These are phyloP conservation scores for Sciurus carolinensis DNA, from an alignment of 2,797 vertebrate genomes.

Conservation along the genomic window DNA sequence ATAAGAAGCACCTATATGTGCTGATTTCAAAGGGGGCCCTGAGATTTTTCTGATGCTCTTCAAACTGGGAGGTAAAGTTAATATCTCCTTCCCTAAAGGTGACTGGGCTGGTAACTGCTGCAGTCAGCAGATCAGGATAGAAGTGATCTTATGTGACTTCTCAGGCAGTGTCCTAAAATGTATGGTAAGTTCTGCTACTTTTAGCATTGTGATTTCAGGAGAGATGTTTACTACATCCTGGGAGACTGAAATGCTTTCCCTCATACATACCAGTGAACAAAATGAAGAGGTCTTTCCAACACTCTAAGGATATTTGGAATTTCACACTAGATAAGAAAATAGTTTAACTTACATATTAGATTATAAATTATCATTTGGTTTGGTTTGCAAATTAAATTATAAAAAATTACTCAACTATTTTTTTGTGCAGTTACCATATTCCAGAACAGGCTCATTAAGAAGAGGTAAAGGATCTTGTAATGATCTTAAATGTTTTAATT, in stretches of 20 bases:
- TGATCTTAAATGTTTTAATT: not conserved
- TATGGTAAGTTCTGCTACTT: fast-evolving
- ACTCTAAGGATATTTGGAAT: not conserved
- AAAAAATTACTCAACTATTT: not conserved
- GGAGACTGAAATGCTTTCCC: fast-evolving
- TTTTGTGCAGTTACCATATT: not conserved
- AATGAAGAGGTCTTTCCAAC: not conserved
- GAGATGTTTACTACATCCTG: not conserved
- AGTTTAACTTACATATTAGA: not conserved
- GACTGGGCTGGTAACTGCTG: not conserved
- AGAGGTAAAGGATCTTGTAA: not conserved
- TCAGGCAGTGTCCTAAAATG: fast-evolving
- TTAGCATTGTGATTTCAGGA: not conserved
- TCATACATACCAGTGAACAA: not conserved
- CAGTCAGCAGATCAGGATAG: not conserved
- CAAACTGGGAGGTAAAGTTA: not conserved
- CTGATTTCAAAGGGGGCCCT: not conserved
- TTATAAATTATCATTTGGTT: not conserved
- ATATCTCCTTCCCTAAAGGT: not conserved
- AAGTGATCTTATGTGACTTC: not conserved
- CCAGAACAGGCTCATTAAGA: not conserved
- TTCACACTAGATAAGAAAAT: not conserved
- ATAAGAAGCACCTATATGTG: not conserved
- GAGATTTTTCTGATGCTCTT: not conserved
- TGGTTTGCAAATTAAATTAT: not conserved